Conservation (phyloP, 1,140 invertebrate species). For the Dysdera silvatica region DNA sequence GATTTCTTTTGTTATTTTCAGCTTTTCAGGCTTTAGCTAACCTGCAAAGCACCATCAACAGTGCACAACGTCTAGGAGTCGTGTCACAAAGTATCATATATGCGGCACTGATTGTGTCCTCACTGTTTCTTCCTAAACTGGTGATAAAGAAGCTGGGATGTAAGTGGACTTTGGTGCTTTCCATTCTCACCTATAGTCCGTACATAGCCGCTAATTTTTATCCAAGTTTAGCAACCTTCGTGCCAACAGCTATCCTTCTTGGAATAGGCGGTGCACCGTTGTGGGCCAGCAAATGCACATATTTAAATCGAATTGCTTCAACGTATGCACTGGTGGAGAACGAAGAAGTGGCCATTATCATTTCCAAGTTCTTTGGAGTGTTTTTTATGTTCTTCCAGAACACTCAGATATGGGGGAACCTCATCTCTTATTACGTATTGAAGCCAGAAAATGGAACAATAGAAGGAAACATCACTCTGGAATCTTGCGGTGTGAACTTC, state of each 20-base stretch:
- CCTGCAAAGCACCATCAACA: conserved; percentile 51
- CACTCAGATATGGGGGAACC: conserved; percentile 88
- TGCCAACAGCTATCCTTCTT: conserved; percentile 76
- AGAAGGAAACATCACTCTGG: conserved; percentile 9
- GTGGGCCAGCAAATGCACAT: conserved; percentile 94
- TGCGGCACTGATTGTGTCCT: conserved; percentile 77
- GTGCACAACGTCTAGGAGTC: conserved; percentile 54
- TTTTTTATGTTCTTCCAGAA: conserved; percentile 97
- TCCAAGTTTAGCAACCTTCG: conserved; percentile 76
- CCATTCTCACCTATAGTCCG: conserved; percentile 82
- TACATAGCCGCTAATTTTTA: conserved; percentile 92
- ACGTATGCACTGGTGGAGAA: conserved; percentile 51
- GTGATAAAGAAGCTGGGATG: conserved; percentile 81
- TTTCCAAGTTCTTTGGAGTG: conserved; percentile 92
- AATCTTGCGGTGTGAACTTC: conserved; percentile 23
- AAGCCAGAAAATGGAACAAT: conserved; percentile 32
- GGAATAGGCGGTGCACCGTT: conserved; percentile 88
- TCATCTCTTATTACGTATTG: conserved; percentile 63
- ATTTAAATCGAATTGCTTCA: conserved; percentile 83
- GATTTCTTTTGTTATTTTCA: conserved; percentile 88
- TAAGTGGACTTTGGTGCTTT: conserved; percentile 87
- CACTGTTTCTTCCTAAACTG: conserved; percentile 84
- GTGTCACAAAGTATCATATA: conserved; percentile 79
- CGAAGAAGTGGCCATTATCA: conserved; percentile 73
- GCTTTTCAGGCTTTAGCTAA: conserved; percentile 85